Conservation (phyloP, 2,797 vertebrate species). For the Myotis planiceps region DNA sequence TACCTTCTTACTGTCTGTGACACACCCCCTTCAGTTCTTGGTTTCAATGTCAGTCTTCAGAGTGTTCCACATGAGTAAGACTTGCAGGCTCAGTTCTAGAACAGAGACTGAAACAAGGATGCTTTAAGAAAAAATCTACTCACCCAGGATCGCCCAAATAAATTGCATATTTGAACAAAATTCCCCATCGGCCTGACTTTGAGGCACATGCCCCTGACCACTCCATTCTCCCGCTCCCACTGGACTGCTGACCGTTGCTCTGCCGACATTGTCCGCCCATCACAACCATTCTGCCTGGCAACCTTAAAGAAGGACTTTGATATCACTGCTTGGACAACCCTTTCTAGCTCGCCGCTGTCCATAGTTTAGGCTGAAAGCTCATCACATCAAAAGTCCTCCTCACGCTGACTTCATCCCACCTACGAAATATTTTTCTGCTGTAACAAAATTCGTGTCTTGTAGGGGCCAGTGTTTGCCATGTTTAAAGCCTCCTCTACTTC, state of each 20-base stretch:
- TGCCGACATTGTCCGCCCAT: background rate
- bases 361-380: background rate
- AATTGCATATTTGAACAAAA: background rate
- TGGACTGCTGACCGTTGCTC: background rate
- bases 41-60: background rate
- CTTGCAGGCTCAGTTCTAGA: background rate
- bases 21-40: background rate
- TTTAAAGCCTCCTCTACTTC: background rate
- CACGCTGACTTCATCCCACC: background rate
- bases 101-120: background rate
- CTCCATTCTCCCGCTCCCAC: background rate
- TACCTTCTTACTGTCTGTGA: background rate
- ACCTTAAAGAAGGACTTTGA: background rate
- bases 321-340: background rate
- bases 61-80: background rate
- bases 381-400: background rate
- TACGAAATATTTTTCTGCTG: background rate
- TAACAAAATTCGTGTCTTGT: background rate
- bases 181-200: background rate
- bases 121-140: background rate
- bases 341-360: background rate
- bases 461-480: background rate
- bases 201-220: background rate
- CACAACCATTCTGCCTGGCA: background rate
- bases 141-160: background rate